A percentile compares a stretch with the other conserved stretches of the same genome.
Conservation (phyloP, 2,113 vertebrate genomes). For the Callocephalon fimbriatum region DNA sequence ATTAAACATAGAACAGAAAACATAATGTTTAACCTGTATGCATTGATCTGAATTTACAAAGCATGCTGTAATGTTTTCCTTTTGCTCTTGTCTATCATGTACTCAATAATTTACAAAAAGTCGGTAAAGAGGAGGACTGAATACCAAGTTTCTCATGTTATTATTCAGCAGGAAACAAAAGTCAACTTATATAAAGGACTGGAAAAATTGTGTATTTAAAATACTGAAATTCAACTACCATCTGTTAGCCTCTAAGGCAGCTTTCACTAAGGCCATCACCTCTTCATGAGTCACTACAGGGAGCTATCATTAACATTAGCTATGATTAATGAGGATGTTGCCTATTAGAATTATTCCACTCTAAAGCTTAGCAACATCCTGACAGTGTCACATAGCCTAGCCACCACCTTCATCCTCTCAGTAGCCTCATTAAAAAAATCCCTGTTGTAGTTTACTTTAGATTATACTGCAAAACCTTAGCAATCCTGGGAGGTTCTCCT, state of each 20-base stretch:
- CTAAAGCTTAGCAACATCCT: constrained; percentile 62
- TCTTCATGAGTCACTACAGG: constrained; percentile 67
- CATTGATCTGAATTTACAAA: neutral
- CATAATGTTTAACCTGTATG: neutral
- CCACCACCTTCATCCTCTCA: constrained; percentile 33
- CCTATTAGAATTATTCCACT: constrained; percentile 66
- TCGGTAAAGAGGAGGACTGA: neutral
- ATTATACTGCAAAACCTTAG: neutral
- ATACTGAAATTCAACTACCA: constrained; percentile 47
- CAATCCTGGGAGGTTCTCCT: neutral
- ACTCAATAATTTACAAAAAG: neutral
- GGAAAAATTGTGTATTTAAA: constrained; percentile 47
- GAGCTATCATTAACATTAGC: constrained; percentile 73
- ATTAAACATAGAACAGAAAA: constrained; percentile 17
- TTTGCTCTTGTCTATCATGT: neutral
- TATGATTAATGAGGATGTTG: constrained; percentile 74
- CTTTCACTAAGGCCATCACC: constrained; percentile 69
- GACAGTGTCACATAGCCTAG: constrained; percentile 44
- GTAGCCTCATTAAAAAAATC: constrained; percentile 49
- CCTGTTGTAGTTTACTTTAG: constrained; percentile 29
- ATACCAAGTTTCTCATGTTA: neutral
- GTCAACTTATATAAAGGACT: neutral
- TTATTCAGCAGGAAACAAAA: neutral
- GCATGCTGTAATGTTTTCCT: neutral
- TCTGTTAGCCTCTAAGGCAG: constrained; percentile 69